These are phyloP conservation scores for Eudemis profundana DNA, from an alignment of 2,888 invertebrate genomes.

Conservation along the genomic window DNA sequence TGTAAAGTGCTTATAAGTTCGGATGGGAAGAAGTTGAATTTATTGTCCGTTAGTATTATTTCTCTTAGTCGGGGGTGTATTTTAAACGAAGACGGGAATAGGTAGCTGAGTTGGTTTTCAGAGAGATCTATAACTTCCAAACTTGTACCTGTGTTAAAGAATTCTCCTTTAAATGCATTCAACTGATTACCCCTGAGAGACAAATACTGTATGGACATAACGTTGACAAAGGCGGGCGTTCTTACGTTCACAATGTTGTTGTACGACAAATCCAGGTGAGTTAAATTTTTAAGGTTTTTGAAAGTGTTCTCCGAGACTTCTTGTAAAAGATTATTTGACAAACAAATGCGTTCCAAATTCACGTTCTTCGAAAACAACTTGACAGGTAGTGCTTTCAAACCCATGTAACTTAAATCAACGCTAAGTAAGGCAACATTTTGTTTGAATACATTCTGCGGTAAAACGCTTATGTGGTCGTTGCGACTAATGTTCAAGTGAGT, in stretches of 20 bases:
- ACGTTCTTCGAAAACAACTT: conserved; percentile 89
- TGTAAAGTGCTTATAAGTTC: conserved; percentile 92
- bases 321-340: conserved; percentile 90
- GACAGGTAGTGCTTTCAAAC: conserved; percentile 89
- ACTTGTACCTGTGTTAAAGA: conserved; percentile 93
- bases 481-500: conserved; percentile 91
- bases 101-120: conserved; percentile 91
- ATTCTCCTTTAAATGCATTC: conserved; percentile 92
- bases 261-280: conserved; percentile 90
- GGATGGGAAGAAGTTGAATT: conserved; percentile 93
- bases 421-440: conserved; percentile 88
- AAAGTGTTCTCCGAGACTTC: conserved; percentile 92
- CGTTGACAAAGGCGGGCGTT: conserved; percentile 90
- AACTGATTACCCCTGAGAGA: conserved; percentile 91
- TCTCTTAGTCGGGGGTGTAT: conserved; percentile 91
- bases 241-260: conserved; percentile 92
- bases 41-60: conserved; percentile 90
- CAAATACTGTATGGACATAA: conserved; percentile 90
- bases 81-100: conserved; percentile 94
- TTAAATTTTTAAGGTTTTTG: conserved; percentile 90
- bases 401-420: conserved; percentile 90
- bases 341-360: conserved; percentile 87
- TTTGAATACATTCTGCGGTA: conserved; percentile 89
- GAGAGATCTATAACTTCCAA: conserved; percentile 92
- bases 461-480: conserved; percentile 88